Conservation (phyloP, 2,888 invertebrate genomes). For the Tethea ocularis region DNA sequence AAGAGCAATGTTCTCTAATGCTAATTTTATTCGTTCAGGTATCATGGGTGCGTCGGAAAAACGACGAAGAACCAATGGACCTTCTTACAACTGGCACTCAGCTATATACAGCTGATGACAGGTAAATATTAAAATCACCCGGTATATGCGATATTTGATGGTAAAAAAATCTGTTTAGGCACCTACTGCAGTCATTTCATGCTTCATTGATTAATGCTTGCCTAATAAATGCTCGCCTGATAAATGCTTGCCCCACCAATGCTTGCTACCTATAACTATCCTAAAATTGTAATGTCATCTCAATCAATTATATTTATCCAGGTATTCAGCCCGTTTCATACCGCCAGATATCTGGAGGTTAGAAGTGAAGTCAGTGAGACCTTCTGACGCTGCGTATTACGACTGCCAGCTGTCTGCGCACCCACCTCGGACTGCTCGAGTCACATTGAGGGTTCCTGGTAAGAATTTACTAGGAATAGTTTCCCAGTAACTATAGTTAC, state of each 20-base stretch:
- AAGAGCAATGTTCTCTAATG: too few species aligned
- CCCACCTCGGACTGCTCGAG: conserved; percentile 72
- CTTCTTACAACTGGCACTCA: conserved; percentile 75
- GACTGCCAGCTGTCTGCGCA: conserved; percentile 78
- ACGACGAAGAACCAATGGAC: conserved; percentile 73
- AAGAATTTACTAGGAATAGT: background rate
- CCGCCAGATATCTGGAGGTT: conserved; percentile 78
- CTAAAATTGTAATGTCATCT: background rate
- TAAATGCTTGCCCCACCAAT: background rate
- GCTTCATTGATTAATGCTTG: too few species aligned
- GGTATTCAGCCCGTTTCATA: conserved; percentile 76
- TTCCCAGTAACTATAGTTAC: too few species aligned
- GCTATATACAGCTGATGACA: conserved; percentile 73
- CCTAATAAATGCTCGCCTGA: too few species aligned
- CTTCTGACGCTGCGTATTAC: conserved; percentile 71
- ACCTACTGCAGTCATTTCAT: too few species aligned
- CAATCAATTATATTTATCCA: conserved; percentile 24
- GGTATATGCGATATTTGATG: too few species aligned
- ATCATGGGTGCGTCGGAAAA: conserved; percentile 79
- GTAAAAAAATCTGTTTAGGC: too few species aligned
- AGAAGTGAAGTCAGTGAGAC: conserved; percentile 68
- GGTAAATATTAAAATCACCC: too few species aligned
- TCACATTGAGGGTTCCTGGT: conserved; percentile 75
- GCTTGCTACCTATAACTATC: background rate
- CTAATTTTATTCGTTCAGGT: conserved; percentile 48